Base-by-base conservation (phyloP, 2,888 invertebrate genomes). In the Cheilosia scutellata region DNA sequence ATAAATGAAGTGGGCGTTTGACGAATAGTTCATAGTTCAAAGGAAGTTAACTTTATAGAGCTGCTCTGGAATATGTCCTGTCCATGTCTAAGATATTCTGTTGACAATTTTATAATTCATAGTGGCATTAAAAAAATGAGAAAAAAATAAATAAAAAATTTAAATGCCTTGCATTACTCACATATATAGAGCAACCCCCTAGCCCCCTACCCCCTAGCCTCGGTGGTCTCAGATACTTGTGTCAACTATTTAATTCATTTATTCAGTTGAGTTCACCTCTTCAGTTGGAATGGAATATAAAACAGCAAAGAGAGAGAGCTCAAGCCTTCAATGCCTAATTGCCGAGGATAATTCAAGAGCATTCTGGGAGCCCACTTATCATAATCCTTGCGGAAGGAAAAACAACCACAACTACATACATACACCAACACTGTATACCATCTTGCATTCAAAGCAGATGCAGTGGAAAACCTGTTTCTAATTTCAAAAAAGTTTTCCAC, bases 211-310 rank as follows among this genome's bases (percentile, higher is more conserved):
- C n/a, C 7, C 16, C 40, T 11, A 4, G 3, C 40, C 63, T 42
- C 63, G 51, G 31, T 20, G 25, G 13, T n/a, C n/a, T n/a, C 27
- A 27, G 51, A 51, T 57, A 70, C 82, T 72, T 77, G 65, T 77
- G 66, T 57, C 74, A 83, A 78, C 74, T 83, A 83, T 83, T 83
- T 83, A 63, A 83, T 83, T 74, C 83, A 83, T 78, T 83, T 79
- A 83, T 83, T 78, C 74, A 63, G 78, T 74, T 74, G 78, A 83
- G 72, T 83, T 74, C 74, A 78, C 78, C 83, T 79, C 83, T 78
- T 83, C 29, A 78, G 55, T 55, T 70, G 68, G 72, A 77, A 82
- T 66, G 68, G 72, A 77, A 82, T 77, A 83, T 74, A 74, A 78
- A 83, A 49, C 68, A 83, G 74, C 55, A 29, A 60, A 74, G 51